Conservation (phyloP, 2,888 invertebrate genomes). For the Folsomia candida region DNA sequence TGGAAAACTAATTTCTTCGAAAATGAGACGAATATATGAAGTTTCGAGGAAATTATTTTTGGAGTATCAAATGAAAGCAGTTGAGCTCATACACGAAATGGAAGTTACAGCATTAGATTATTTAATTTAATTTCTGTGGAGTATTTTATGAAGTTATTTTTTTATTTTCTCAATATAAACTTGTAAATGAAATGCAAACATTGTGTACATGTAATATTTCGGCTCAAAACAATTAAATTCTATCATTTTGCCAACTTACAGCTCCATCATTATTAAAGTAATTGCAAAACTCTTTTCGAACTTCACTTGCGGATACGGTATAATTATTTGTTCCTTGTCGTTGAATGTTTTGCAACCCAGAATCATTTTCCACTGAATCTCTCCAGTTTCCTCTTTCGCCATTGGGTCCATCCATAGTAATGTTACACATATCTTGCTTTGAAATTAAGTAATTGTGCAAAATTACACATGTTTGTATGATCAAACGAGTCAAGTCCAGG, state of each 20-base stretch:
- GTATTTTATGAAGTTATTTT: too few relatives aligned
- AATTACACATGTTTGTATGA: slow-evolving; percentile 20
- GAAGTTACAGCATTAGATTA: too few relatives aligned
- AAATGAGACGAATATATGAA: too few relatives aligned
- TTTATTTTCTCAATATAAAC: too few relatives aligned
- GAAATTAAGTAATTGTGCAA: slow-evolving; percentile 31
- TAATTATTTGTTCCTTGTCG: background rate
- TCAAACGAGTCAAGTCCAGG: slow-evolving; percentile 23
- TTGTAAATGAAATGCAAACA: too few relatives aligned
- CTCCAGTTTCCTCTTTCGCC: background rate
- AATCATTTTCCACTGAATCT: background rate
- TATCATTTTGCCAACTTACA: background rate
- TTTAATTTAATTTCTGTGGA: too few relatives aligned
- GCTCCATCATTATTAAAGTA: background rate
- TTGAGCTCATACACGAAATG: too few relatives aligned
- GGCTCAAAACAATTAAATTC: too few relatives aligned
- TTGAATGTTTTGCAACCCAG: background rate
- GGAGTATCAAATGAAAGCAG: too few relatives aligned
- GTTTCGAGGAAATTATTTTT: too few relatives aligned
- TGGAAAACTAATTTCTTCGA: too few relatives aligned
- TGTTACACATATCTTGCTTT: slow-evolving; percentile 10
- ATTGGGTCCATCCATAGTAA: slow-evolving; percentile 1
- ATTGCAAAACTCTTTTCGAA: background rate
- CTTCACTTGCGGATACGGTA: background rate
- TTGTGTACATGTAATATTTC: too few relatives aligned